Base-by-base conservation (phyloP, 1,140 invertebrate genomes). In the Aphaenogaster floridana region DNA sequence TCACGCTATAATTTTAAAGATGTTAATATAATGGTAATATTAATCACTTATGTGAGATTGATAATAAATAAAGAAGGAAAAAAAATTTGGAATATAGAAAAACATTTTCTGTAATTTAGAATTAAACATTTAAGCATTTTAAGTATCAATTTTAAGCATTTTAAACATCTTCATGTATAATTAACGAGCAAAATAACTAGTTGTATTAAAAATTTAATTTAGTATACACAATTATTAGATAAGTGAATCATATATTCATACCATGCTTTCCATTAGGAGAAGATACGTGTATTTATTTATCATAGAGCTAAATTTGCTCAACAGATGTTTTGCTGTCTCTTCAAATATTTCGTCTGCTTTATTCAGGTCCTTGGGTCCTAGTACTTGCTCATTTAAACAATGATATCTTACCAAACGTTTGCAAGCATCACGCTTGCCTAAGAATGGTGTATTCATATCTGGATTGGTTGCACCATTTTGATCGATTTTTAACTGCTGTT, bases 181-280 rank as follows among this genome's bases (percentile, higher is more conserved):
- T 79, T 66, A 48, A 50, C 50, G 5, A 36, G 0, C 11, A 21
- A 64, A 66, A 54, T 6, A 15, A 69, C 3, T 21, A 48, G 6
- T 66, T 66, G 13, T 66, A 71, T 50, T 34, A 81, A 15, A 63
- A 52, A 21, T 79, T 42, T 28, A n/a, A n/a, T 61, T 57, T 6
- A 9, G 13, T 39, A 21, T 76, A 45, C 17, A 36, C 7, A 17
- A 86, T 21, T 50, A 34, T 45, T 50, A 45, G 13, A 71, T 79
- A 54, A 78, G 36, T 77, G 45, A 80, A 68, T 66, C 21, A 50
- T 68, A 68, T 81, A 90, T 54, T 68, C 59, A 39, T 91, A 98
- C 98, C 97, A 97, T 98, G 91, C 97, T 98, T 90, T 98, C 98
- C 95, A 98, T 97, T 66, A 98, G 94, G n/a, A 98, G 94, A 17